Evolutionary conservation across 1,140 invertebrate species (phyloP).

Genomic region (Pachyrhynchus sulphureomaculatus): DNA sequence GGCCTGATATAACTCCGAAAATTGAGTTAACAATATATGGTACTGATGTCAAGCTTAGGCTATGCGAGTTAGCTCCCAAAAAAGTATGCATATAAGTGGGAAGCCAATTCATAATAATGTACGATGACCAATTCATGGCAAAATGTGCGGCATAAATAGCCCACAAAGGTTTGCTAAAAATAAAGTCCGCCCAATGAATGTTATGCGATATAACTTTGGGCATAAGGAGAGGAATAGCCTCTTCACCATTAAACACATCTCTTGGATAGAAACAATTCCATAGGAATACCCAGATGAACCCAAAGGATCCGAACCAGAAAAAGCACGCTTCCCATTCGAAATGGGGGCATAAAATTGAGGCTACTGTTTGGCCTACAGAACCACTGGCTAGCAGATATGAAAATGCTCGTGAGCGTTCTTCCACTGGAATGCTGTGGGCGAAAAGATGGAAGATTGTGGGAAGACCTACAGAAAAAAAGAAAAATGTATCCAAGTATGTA

Average conservation of each 20-base stretch:
- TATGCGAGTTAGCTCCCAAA: slow-evolving; percentile 69
- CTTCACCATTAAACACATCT: slow-evolving; percentile 55
- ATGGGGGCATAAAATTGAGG: slow-evolving; percentile 69
- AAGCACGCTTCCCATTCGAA: slow-evolving; percentile 71
- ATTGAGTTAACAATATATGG: slow-evolving; percentile 78
- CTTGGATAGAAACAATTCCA: slow-evolving; percentile 68
- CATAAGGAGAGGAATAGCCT: slow-evolving; percentile 66
- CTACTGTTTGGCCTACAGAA: slow-evolving; percentile 75
- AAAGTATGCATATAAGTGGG: slow-evolving; percentile 72
- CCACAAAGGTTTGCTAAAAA: slow-evolving; percentile 74
- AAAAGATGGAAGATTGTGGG: slow-evolving; percentile 82
- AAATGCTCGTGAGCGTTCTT: slow-evolving; percentile 75
- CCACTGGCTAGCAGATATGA: slow-evolving; percentile 75
- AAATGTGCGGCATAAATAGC: slow-evolving; percentile 79
- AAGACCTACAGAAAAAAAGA: slow-evolving; percentile 57
- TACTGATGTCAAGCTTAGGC: slow-evolving; percentile 75
- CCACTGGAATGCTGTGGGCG: slow-evolving; percentile 71
- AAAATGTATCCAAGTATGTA: not conserved
- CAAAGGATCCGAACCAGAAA: slow-evolving; percentile 71
- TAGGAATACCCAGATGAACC: slow-evolving; percentile 69
- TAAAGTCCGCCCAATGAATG: slow-evolving; percentile 67
- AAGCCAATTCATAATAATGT: slow-evolving; percentile 84
- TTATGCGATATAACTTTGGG: slow-evolving; percentile 61
- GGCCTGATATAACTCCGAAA: slow-evolving; percentile 71
- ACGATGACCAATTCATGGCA: slow-evolving; percentile 83